These are phyloP conservation scores for Nesogale talazaci DNA, from an alignment of 2,113 vertebrate species.

Conservation along the genomic window DNA sequence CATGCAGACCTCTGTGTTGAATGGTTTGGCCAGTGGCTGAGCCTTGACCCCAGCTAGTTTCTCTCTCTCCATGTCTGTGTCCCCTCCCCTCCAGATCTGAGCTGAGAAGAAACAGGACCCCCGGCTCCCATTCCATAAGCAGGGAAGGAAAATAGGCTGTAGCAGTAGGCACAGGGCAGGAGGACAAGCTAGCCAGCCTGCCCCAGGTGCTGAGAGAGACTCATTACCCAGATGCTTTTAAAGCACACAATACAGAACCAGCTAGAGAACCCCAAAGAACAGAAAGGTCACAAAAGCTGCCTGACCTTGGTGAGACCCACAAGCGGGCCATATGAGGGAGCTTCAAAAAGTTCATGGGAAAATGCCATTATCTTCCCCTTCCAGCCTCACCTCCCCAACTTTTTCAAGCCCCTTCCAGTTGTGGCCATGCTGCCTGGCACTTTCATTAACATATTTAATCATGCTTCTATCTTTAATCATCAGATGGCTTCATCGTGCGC, in stretches of 20 bases:
- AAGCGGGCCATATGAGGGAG: not conserved
- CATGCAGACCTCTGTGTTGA: not conserved
- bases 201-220: not conserved
- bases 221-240: constrained; percentile 17
- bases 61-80: too few species aligned
- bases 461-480: constrained; percentile 84
- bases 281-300: constrained; percentile 39
- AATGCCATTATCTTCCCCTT: too few species aligned
- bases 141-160: constrained; percentile 49
- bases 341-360: too few species aligned
- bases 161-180: constrained; percentile 47
- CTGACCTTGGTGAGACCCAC: not conserved
- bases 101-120: not conserved
- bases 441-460: constrained; percentile 86
- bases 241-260: constrained; percentile 22
- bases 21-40: not conserved
- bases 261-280: constrained; percentile 35
- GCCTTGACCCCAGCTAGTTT: too few species aligned
- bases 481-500: constrained; percentile 76
- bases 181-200: constrained; percentile 12
- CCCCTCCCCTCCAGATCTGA: constrained; percentile 3
- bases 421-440: constrained; percentile 51
- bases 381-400: too few species aligned
- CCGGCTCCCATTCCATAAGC: constrained; percentile 34
- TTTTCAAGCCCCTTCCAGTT: not conserved